Conservation (phyloP, 2,797 vertebrate genomes). For the Eulemur albifrons region DNA sequence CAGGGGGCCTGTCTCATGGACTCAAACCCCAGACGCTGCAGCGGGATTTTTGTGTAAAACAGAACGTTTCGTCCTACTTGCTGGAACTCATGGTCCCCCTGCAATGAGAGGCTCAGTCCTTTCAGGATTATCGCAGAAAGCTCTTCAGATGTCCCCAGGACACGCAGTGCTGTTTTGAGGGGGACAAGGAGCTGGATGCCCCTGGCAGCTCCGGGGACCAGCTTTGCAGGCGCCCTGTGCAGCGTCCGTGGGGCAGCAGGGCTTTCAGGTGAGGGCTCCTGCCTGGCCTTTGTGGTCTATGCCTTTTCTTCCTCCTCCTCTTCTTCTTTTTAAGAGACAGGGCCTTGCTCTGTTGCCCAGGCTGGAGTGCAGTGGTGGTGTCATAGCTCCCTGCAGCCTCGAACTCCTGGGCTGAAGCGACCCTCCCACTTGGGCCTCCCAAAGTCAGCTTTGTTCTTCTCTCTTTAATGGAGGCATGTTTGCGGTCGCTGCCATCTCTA, state of each 20-base stretch:
- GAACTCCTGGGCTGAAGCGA: not conserved
- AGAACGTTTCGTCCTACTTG: not conserved
- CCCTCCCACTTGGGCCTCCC: not conserved
- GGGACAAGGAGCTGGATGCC: too few relatives aligned
- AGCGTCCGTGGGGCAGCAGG: rapidly evolving
- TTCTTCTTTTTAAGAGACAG: not conserved
- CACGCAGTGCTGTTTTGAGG: rapidly evolving
- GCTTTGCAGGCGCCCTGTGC: not conserved
- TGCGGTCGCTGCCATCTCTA: not conserved
- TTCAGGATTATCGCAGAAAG: not conserved
- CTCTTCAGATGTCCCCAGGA: rapidly evolving
- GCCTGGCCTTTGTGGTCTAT: not conserved
- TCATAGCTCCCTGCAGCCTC: not conserved
- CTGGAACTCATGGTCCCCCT: not conserved
- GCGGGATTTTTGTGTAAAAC: not conserved
- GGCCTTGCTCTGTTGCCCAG: not conserved
- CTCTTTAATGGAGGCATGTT: not conserved
- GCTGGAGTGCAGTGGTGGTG: not conserved
- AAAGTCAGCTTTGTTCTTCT: not conserved
- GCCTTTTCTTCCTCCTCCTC: not conserved
- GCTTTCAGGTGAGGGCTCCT: not conserved
- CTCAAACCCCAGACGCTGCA: rapidly evolving
- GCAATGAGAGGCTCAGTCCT: not conserved
- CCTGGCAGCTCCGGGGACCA: not conserved
- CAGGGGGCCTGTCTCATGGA: rapidly evolving